A percentile compares a stretch with the other conserved stretches of the same genome.
phyloP scores from a whole-genome alignment of 2,113 vertebrate genomes.

The Pseudolaguvia tuberculata region DNA sequence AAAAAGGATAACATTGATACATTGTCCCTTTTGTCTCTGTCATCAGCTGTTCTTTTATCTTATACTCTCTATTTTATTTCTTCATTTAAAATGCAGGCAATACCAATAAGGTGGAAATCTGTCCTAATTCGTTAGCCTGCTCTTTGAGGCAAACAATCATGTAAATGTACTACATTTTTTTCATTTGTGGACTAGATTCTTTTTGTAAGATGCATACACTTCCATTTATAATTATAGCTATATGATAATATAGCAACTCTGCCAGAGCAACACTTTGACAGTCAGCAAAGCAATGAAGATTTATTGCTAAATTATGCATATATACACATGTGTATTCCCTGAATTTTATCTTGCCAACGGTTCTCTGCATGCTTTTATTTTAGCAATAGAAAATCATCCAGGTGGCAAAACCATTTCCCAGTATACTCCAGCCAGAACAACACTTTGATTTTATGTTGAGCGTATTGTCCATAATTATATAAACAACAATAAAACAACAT shows the following conservation, averaged over 20 bases:
- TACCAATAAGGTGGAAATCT: constrained; percentile 8
- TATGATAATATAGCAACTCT: background rate
- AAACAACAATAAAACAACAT: background rate
- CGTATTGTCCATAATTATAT: constrained; percentile 1
- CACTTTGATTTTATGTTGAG: constrained; percentile 1
- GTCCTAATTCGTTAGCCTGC: constrained; percentile 21
- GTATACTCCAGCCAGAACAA: constrained; percentile 10
- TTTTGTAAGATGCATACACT: constrained; percentile 26
- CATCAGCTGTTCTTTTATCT: no score
- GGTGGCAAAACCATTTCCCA: constrained; percentile 21
- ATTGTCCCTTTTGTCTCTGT: no score
- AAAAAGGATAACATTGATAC: constrained; percentile 17
- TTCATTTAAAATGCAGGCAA: constrained; percentile 22
- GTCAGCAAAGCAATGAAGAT: constrained; percentile 21
- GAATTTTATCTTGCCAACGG: constrained; percentile 5
- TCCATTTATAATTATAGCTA: constrained; percentile 37
- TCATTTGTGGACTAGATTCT: constrained; percentile 14
- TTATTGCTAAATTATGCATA: constrained; percentile 25
- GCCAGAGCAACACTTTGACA: constrained; percentile 18
- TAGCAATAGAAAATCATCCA: constrained; percentile 24
- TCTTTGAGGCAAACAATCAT: constrained; percentile 27
- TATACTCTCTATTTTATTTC: no score
- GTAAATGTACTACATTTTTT: background rate
- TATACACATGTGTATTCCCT: background rate
- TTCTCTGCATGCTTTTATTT: constrained; percentile 9